Percentiles rank a stretch among this genome's conserved stretches.
phyloP scores from a whole-genome alignment of 2,113 vertebrate species.

The Pseudopodoces humilis region DNA sequence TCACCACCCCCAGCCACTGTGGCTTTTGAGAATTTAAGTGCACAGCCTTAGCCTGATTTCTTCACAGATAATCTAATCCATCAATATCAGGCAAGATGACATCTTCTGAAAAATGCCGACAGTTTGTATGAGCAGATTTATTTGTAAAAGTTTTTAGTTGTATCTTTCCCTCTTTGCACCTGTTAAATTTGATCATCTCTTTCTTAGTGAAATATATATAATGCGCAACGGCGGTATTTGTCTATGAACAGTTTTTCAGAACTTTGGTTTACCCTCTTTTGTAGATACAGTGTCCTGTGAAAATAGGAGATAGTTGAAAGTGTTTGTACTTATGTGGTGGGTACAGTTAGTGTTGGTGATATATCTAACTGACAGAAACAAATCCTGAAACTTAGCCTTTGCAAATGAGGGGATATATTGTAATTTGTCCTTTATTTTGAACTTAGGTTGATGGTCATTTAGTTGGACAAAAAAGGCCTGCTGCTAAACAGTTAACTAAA shows the following conservation, averaged over 20 bases:
- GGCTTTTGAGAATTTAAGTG: neutral
- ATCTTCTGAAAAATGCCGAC: neutral
- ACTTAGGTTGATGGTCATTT: constrained; percentile 74
- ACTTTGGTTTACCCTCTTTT: neutral
- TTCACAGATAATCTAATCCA: neutral
- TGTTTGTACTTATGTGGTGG: neutral
- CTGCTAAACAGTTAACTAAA: constrained; percentile 88
- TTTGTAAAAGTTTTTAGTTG: neutral
- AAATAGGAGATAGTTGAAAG: neutral
- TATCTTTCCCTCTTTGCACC: neutral
- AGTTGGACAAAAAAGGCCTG: constrained; percentile 85
- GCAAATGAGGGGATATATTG: neutral
- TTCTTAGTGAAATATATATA: neutral
- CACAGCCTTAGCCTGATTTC: neutral
- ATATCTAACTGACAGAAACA: neutral
- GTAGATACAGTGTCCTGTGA: neutral
- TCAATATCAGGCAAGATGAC: neutral
- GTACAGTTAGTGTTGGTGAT: neutral
- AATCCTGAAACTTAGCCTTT: neutral
- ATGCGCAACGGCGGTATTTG: neutral
- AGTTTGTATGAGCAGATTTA: neutral
- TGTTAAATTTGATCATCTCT: neutral
- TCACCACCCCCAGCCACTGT: accelerated
- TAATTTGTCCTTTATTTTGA: constrained; percentile 56
- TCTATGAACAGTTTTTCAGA: neutral